Conservation (phyloP, 2,888 invertebrate species). For the Teinopalpus imperialis region DNA sequence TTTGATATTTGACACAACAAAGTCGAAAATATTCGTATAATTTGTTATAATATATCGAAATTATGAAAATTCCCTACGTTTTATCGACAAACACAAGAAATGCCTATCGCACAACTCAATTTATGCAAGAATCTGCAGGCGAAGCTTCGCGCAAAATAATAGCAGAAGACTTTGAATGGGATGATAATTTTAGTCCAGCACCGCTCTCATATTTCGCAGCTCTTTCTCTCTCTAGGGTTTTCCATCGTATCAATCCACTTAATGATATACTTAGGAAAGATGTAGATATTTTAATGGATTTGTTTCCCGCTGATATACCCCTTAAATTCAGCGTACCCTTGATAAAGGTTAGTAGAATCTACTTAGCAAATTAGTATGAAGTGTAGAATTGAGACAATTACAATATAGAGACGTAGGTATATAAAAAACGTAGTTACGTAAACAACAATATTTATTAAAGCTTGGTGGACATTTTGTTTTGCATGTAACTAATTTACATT, state of each 20-base stretch:
- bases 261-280: conserved; percentile 80
- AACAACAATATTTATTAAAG: too few relatives aligned
- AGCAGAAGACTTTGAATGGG: conserved; percentile 74
- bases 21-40: too few relatives aligned
- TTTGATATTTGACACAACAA: too few relatives aligned
- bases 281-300: conserved; percentile 81
- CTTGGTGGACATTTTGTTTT: too few relatives aligned
- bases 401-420: too few relatives aligned
- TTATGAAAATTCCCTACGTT: conserved; percentile 71
- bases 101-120: conserved; percentile 52
- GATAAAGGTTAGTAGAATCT: conserved; percentile 70
- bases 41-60: conserved; percentile 30
- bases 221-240: conserved; percentile 56
- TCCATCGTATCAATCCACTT: conserved; percentile 77
- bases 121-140: conserved; percentile 48
- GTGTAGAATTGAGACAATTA: too few relatives aligned
- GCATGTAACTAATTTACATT: too few relatives aligned
- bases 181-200: conserved; percentile 60
- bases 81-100: conserved; percentile 53
- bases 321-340: conserved; percentile 78
- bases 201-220: conserved; percentile 62
- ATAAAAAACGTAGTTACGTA: too few relatives aligned
- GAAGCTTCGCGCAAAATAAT: conserved; percentile 56
- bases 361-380: too few relatives aligned
- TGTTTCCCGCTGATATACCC: conserved; percentile 81